Evolutionary conservation across 2,888 invertebrate species (phyloP), one percentile per base, ranked within the genome.

Genomic region (Drepanosiphum platanoidis): DNA sequence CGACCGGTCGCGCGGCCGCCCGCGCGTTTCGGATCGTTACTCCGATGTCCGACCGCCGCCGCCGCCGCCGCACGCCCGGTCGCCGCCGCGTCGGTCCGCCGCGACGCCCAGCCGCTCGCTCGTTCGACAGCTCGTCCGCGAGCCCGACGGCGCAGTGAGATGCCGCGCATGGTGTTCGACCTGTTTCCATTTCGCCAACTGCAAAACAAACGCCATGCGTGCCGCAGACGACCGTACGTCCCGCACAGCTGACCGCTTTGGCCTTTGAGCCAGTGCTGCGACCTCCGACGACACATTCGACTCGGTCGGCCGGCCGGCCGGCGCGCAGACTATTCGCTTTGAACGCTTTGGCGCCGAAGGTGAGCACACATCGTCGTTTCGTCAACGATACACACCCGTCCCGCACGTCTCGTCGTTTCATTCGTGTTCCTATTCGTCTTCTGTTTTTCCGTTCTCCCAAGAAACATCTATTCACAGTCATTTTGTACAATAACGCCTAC

Each of bases 211-310:
- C 81, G 46, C 30, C 61, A 72, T 82, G 81, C 58, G 11, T 36
- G 39, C 36, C 61, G 42, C 72, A 82, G 46, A 71, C 32, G 46
- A 71, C 32, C 36, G 22, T 71, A 82, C 32, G 30, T 72, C 32
- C 81, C 61, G 30, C 42, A 82, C 32, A 82, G 81, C 81, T 82
- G 81, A 82, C 81, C n/a, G n/a, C n/a, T 82, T 72, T 36, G 61
- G 71, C 36, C 15, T 58, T 61, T 82, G 61, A 72, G 27, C 27
- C 61, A 3, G n/a, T 46, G 27, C n/a, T n/a, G n/a, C n/a, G n/a
- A n/a, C n/a, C n/a, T n/a, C n/a, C n/a, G n/a, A n/a, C n/a, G n/a
- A n/a, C n/a, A n/a, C n/a, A n/a, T n/a, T 52, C n/a, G 36, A 36
- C 15, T 36, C 70, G 1, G 71, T 58, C 68, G 32, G 18, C 36